Percentiles rank a stretch among this genome's conserved stretches.
These are phyloP conservation scores for Anhinga anhinga DNA, from an alignment of 2,113 vertebrate genomes.

Conservation along the genomic window DNA sequence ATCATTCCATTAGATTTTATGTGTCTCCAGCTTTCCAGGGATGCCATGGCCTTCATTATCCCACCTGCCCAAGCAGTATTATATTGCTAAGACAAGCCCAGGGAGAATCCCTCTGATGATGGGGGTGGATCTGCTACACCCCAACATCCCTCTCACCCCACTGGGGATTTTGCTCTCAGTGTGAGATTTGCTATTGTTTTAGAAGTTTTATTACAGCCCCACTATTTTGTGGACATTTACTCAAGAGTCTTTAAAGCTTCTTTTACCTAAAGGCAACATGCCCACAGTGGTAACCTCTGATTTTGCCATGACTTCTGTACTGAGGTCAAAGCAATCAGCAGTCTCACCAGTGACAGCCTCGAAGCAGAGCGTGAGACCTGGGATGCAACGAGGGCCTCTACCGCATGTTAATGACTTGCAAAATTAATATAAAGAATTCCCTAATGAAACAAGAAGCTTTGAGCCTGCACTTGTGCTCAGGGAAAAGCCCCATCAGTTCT, in stretches of 20 bases:
- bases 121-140: neutral
- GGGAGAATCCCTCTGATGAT: neutral
- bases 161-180: neutral
- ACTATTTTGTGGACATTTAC: neutral
- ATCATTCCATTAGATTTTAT: neutral
- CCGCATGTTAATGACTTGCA: neutral
- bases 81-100: neutral
- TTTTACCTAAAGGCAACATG: rapidly evolving
- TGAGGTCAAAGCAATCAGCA: neutral
- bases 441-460: neutral
- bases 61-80: neutral
- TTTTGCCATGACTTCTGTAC: neutral
- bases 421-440: neutral
- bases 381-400: neutral
- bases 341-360: neutral
- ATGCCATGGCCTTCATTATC: neutral
- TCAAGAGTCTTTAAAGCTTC: neutral
- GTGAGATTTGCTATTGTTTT: neutral
- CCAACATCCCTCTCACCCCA: neutral
- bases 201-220: neutral
- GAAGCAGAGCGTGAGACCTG: neutral
- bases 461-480: neutral
- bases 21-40: neutral
- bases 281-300: neutral
- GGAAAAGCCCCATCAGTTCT: rapidly evolving